Percentiles rank a stretch among this genome's conserved stretches.
phyloP scores from a whole-genome alignment of 2,113 vertebrate genomes.

The Gracilinanus agilis region DNA sequence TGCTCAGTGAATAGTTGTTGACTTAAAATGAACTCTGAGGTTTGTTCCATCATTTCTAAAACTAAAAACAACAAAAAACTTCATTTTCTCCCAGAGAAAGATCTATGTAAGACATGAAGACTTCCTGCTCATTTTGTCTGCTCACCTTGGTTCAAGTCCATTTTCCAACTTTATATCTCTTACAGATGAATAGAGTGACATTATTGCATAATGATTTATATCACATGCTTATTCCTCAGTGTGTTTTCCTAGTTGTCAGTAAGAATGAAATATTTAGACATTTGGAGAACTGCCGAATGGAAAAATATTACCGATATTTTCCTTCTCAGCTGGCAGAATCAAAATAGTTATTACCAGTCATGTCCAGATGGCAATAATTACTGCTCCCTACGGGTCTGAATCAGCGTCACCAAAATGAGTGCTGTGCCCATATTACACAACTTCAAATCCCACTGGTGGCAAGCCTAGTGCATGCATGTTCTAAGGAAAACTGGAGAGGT shows the following conservation, averaged over 20 bases:
- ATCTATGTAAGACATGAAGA: background rate
- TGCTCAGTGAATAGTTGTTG: background rate
- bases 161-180: background rate
- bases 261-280: background rate
- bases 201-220: background rate
- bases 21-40: background rate
- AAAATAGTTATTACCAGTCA: background rate
- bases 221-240: background rate
- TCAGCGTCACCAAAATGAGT: background rate
- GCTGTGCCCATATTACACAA: background rate
- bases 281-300: background rate
- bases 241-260: background rate
- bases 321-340: background rate
- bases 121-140: background rate
- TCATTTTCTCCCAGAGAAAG: background rate
- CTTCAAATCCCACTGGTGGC: background rate
- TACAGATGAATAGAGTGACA: background rate
- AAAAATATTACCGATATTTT: background rate
- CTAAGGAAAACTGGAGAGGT: background rate
- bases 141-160: background rate
- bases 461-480: background rate
- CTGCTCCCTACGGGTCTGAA: background rate
- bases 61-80: background rate
- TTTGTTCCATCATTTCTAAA: background rate
- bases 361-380: constrained; percentile 1